Base-by-base conservation (phyloP, 2,797 vertebrate genomes). In the Melanotaenia nigrans region DNA sequence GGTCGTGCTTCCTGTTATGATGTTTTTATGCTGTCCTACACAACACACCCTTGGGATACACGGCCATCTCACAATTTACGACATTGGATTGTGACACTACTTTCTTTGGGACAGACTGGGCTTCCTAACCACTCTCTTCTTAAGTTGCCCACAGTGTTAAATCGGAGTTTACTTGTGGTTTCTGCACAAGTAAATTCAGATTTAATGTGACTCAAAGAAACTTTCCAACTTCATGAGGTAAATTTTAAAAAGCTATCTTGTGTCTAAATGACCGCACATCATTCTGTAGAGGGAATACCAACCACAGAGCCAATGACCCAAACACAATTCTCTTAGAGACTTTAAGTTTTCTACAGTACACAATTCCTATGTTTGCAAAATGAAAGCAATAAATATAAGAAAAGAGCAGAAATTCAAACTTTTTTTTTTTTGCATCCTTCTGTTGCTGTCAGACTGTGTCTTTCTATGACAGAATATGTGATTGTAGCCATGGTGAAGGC, bases 401-500 rank as follows among this genome's bases (percentile, higher is more conserved):
- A 63, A 14, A 55, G 18, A 63, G 28, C 8, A 12, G 51, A 77
- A 68, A 75, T 54, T 13, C 16, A 28, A 56, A 63, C 8, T 12
- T 9, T 32, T 40, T 42, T 28, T 85, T 82, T 77, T 33, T 40
- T 22, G 53, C 32, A 64, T 49, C 68, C 58, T 47, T 20, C 70
- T 56, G n/a, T 14, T 25, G 35, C 30, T 30, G 30, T 30, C 30
- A 4, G 30, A 30, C 30, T 30, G 5, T 30, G 30, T 30, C 30
- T 30, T 22, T 71, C 32, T 70, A 38, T 81, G 68, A 78, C 75
- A 76, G 56, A 85, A 72, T 78, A 78, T 81, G 75, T 69, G 78
- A 79, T 79, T 85, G 72, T 85, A 70, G 72, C 80, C 66, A 84
- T 57, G 75, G 75, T 76, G 77, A 62, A 78, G 69, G 66, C 63